Conservation (phyloP, 2,113 vertebrate genomes). For the Entomyzon cyanotis region DNA sequence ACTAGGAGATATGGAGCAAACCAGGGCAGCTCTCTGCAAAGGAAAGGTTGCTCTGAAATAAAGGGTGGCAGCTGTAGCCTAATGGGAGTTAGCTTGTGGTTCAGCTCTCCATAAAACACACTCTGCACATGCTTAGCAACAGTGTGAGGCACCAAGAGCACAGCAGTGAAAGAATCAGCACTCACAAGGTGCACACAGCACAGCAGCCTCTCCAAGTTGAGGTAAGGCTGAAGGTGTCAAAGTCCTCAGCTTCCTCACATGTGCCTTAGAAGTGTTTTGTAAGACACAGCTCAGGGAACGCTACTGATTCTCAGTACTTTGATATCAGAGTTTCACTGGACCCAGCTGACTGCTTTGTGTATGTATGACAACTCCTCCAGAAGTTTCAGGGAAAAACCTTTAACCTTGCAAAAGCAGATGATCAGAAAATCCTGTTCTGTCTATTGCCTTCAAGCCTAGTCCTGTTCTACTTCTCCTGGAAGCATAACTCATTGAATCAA, state of each 20-base stretch:
- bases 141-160: background rate
- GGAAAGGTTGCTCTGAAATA: background rate
- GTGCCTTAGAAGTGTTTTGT: background rate
- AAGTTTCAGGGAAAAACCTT: background rate
- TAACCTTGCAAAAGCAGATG: background rate
- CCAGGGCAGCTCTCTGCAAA: background rate
- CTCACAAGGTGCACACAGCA: background rate
- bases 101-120: background rate
- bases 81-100: background rate
- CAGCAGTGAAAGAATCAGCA: background rate
- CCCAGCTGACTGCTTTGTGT: background rate
- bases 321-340: background rate
- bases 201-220: background rate
- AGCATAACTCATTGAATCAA: background rate
- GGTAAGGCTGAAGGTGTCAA: background rate
- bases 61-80: background rate
- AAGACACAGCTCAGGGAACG: background rate
- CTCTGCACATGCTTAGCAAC: background rate
- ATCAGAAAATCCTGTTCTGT: background rate
- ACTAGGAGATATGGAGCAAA: background rate
- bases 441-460: background rate
- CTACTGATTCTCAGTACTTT: background rate
- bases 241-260: background rate
- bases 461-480: background rate
- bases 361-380: background rate